Evolutionary conservation across 2,113 vertebrate genomes (phyloP), one percentile per base, ranked within the genome.

Genomic region (Dicaeum eximium): DNA sequence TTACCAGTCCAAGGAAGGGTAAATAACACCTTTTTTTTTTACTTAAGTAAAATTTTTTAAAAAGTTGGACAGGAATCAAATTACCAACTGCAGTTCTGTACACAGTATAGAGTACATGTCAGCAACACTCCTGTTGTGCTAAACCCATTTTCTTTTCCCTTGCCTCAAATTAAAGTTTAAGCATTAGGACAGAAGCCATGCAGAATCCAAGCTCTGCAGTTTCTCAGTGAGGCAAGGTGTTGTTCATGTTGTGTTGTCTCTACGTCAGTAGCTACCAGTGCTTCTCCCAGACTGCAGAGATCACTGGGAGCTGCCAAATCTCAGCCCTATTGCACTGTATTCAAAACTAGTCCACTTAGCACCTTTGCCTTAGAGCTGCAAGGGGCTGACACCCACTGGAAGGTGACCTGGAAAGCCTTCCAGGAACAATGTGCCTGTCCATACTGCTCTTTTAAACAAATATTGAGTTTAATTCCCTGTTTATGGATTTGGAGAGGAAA

Each of bases 291-390:
- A 24, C 37, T 45, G 48, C 42, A 67, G 75, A 62, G 38, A 56
- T 72, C 25, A 4, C 45, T 61, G 70, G 51, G 38, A 50, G 21
- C n/a, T 90, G 57, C 50, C 53, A 53, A 30, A 48, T 44, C 58
- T 61, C 54, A 38, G 47, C n/a, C 50, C 9, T 61, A 0, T 23
- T 60, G 22, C 13, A 10, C 6, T 1, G 45, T 38, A 2, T 22
- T 71, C 51, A 64, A 38, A 44, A 51, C 75, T 15, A 16, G 10
- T 21, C 17, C 33, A 7, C 19, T 75, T 65, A 13, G 15, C 45
- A 37, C 25, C n/a, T 83, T 45, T 80, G 77, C 15, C 33, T n/a
- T 77, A 15, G 7, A 53, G 22, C n/a, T 86, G 7, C 27, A 31
- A 74, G 62, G 48, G 31, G 37, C 54, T 91, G 35, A 51, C 33